phyloP scores from a whole-genome alignment of 2,888 invertebrate genomes.

The Timandra comae region DNA sequence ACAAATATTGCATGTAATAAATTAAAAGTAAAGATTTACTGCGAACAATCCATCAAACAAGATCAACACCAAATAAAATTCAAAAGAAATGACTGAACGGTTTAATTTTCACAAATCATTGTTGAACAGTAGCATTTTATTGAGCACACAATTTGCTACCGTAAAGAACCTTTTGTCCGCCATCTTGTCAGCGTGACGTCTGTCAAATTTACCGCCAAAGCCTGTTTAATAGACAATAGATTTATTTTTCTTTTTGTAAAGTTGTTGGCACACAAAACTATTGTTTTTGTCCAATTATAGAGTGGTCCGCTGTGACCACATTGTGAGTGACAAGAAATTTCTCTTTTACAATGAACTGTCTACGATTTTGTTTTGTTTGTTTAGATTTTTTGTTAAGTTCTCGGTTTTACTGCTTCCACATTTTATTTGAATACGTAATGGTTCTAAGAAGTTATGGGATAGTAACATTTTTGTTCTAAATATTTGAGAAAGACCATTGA shows the following conservation, averaged over 20 bases:
- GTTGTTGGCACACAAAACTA: slow-evolving; percentile 48
- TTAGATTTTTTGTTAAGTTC: slow-evolving; percentile 29
- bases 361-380: slow-evolving; percentile 27
- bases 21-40: too few relatives aligned
- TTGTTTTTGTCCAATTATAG: slow-evolving; percentile 73
- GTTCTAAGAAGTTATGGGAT: slow-evolving; percentile 38
- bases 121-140: slow-evolving; percentile 63
- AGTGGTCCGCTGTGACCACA: slow-evolving; percentile 53
- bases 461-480: too few relatives aligned
- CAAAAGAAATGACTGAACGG: slow-evolving; percentile 33
- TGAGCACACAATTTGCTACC: slow-evolving; percentile 17
- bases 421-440: slow-evolving; percentile 46
- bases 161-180: slow-evolving; percentile 28
- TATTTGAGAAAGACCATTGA: too few relatives aligned
- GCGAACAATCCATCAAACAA: too few relatives aligned
- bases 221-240: slow-evolving; percentile 31
- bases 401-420: slow-evolving; percentile 62
- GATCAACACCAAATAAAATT: slow-evolving; percentile 4
- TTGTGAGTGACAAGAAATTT: slow-evolving; percentile 44
- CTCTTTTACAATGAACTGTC: slow-evolving; percentile 50
- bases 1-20: too few relatives aligned
- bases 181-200: slow-evolving; percentile 52
- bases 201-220: slow-evolving; percentile 61
- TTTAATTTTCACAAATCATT: slow-evolving; percentile 58
- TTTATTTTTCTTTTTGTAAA: slow-evolving; percentile 36